phyloP scores from a whole-genome alignment of 2,888 invertebrate species.

The Drosophila aldrichi region DNA sequence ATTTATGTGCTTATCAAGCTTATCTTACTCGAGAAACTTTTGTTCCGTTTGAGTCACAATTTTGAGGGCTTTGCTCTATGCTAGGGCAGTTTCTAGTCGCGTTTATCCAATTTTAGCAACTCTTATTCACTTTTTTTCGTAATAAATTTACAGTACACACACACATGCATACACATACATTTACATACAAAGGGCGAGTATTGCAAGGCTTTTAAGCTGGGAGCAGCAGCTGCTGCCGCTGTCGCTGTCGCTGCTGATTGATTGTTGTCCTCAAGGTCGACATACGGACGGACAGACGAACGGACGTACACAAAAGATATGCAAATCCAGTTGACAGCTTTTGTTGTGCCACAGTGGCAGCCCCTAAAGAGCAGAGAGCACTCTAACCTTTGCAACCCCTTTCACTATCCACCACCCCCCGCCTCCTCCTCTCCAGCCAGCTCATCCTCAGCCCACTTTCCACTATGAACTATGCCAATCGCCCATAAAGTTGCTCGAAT shows the following conservation, averaged over 20 bases:
- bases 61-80: neutral
- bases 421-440: fast-evolving
- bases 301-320: constrained; percentile 62
- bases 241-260: constrained; percentile 47
- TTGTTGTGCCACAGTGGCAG: constrained; percentile 25
- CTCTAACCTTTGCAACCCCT: constrained; percentile 25
- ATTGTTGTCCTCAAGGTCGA: constrained; percentile 63
- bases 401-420: no score
- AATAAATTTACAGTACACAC: constrained; percentile 2
- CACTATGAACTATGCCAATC: constrained; percentile 34
- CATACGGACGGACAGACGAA: constrained; percentile 31
- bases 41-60: neutral
- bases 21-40: no score
- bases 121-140: constrained; percentile 3
- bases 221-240: constrained; percentile 39
- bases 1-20: no score
- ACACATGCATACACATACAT: constrained; percentile 2
- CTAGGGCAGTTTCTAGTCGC: constrained; percentile 3
- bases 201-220: constrained; percentile 60
- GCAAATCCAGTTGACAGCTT: constrained; percentile 56
- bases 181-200: constrained; percentile 22
- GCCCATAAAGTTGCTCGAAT: constrained; percentile 59
- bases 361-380: constrained; percentile 18
- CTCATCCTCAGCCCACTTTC: neutral
- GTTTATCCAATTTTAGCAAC: neutral